Evolutionary conservation across 1,140 invertebrate genomes (phyloP).

Genomic region (Drosophila nikananu): DNA sequence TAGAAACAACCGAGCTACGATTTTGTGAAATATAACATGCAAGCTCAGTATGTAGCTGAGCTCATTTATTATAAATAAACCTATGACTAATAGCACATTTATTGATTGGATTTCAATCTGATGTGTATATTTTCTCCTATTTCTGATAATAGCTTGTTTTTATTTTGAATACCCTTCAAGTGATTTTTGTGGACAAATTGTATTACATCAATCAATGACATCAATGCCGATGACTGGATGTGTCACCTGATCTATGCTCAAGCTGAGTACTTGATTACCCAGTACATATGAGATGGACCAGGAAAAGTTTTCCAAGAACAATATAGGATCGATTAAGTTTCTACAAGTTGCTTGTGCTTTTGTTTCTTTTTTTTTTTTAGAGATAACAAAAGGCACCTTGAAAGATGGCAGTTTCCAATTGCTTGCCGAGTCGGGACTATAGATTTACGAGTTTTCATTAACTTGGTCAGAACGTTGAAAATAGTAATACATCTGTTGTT

Average conservation of each 20-base stretch:
- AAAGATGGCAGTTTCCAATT: neutral
- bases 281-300: neutral
- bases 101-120: neutral
- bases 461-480: neutral
- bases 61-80: neutral
- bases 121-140: neutral
- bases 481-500: no score
- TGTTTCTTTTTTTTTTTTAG: neutral
- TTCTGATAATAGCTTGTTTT: neutral
- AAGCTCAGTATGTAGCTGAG: neutral
- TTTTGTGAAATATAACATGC: neutral
- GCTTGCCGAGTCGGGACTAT: neutral
- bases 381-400: slow-evolving; percentile 10
- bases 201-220: no score
- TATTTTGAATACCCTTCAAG: neutral
- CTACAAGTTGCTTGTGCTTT: neutral
- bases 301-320: neutral
- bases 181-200: neutral
- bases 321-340: slow-evolving; percentile 1
- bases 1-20: neutral
- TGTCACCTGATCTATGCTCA: slow-evolving; percentile 3
- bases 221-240: neutral
- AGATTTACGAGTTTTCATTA: no score
- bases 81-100: neutral
- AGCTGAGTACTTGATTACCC: neutral